Conservation (phyloP, 2,113 vertebrate genomes). For the Entosphenus tridentatus region DNA sequence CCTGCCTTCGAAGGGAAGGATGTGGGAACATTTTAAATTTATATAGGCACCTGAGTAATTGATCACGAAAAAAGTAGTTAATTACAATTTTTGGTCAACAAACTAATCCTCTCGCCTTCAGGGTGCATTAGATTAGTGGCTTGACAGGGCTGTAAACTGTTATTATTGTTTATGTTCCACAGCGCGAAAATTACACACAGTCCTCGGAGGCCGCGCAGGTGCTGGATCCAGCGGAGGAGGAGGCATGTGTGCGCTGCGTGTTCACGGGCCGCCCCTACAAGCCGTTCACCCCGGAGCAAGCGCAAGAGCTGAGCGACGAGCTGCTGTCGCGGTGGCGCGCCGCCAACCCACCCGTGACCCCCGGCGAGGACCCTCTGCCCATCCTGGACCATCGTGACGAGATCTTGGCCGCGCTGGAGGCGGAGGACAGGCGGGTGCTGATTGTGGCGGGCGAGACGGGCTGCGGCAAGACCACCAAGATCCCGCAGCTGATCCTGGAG, state of each 20-base stretch:
- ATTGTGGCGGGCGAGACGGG: constrained; percentile 78
- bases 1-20: too few species aligned
- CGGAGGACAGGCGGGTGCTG: constrained; percentile 45
- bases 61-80: neutral
- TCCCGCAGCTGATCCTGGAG: constrained; percentile 73
- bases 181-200: too few species aligned
- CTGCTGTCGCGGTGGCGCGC: constrained; percentile 47
- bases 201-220: too few species aligned
- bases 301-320: constrained; percentile 24
- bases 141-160: constrained; percentile 13
- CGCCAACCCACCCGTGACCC: constrained; percentile 18
- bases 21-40: too few species aligned
- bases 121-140: neutral
- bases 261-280: constrained; percentile 47
- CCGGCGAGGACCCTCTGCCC: constrained; percentile 29
- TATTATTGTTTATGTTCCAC: too few species aligned
- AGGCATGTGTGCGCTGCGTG: constrained; percentile 27
- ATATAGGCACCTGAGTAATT: too few species aligned
- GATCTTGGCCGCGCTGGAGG: constrained; percentile 38
- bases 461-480: constrained; percentile 77
- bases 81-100: neutral
- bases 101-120: constrained; percentile 15
- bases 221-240: constrained; percentile 23
- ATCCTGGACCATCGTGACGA: constrained; percentile 47
- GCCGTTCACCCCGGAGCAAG: constrained; percentile 26